phyloP scores from a whole-genome alignment of 2,888 invertebrate species.

The Idaea straminata region DNA sequence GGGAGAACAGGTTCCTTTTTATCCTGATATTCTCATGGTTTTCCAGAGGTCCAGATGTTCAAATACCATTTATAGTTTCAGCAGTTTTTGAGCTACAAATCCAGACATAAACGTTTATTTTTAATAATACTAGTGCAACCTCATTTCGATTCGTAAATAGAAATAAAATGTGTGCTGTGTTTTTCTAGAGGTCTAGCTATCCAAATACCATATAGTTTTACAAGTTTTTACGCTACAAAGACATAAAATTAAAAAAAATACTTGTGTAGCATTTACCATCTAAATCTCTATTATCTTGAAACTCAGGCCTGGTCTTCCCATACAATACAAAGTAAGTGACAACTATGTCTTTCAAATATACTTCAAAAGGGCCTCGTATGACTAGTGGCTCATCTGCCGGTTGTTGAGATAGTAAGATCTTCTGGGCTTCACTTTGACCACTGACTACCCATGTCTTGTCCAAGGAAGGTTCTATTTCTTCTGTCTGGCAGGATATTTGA shows the following conservation, averaged over 20 bases:
- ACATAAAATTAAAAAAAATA: no score
- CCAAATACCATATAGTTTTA: no score
- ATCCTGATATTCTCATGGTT: no score
- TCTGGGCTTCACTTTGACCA: slow-evolving; percentile 89
- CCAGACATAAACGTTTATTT: slow-evolving; percentile 1
- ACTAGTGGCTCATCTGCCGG: slow-evolving; percentile 82
- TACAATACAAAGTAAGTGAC: slow-evolving; percentile 92
- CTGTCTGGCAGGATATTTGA: slow-evolving; percentile 74
- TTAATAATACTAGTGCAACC: slow-evolving; percentile 5
- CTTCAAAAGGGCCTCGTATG: slow-evolving; percentile 91
- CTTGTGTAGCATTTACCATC: slow-evolving; percentile 81
- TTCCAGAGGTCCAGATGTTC: no score
- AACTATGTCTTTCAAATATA: slow-evolving; percentile 87
- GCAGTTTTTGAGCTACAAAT: slow-evolving; percentile 5
- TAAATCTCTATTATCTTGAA: slow-evolving; percentile 72
- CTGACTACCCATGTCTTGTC: slow-evolving; percentile 97
- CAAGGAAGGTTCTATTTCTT: slow-evolving; percentile 85
- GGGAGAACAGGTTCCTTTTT: no score
- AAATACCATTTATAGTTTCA: background rate
- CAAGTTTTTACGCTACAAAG: no score
- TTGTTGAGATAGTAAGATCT: slow-evolving; percentile 83
- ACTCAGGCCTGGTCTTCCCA: slow-evolving; percentile 79
- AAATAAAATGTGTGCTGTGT: no score
- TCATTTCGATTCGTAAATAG: no score
- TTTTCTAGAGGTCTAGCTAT: no score